Conservation (phyloP, 2,888 invertebrate genomes). For the Anorthoa munda region DNA sequence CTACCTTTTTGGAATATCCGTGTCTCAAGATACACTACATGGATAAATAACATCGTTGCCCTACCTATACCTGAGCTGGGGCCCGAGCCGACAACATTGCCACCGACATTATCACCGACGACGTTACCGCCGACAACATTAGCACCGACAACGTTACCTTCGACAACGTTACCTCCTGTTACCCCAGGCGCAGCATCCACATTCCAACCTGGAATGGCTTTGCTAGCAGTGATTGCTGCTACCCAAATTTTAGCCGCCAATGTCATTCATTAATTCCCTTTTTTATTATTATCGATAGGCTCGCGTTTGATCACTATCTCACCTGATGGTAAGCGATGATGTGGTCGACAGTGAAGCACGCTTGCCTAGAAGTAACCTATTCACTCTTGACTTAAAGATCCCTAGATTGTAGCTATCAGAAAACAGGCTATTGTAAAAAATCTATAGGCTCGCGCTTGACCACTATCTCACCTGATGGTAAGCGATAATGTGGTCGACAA, state of each 20-base stretch:
- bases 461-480: too few relatives aligned
- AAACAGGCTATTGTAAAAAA: too few relatives aligned
- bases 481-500: too few relatives aligned
- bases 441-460: too few relatives aligned
- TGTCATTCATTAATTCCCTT: neutral
- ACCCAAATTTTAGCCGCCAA: neutral
- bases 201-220: neutral
- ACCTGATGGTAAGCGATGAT: too few relatives aligned
- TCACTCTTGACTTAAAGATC: too few relatives aligned
- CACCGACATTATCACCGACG: neutral
- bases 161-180: neutral
- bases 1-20: slow-evolving; percentile 18
- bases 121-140: neutral
- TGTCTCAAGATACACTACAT: slow-evolving; percentile 8
- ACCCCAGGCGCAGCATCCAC: neutral
- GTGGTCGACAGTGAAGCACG: too few relatives aligned
- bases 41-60: neutral
- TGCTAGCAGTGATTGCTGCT: neutral
- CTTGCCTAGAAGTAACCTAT: too few relatives aligned
- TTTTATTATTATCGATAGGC: too few relatives aligned
- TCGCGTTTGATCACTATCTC: too few relatives aligned
- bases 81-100: neutral
- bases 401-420: too few relatives aligned
- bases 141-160: neutral
- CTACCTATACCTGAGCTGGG: neutral